phyloP scores from a whole-genome alignment of 2,888 invertebrate species.

The Drosophila pullipes region DNA sequence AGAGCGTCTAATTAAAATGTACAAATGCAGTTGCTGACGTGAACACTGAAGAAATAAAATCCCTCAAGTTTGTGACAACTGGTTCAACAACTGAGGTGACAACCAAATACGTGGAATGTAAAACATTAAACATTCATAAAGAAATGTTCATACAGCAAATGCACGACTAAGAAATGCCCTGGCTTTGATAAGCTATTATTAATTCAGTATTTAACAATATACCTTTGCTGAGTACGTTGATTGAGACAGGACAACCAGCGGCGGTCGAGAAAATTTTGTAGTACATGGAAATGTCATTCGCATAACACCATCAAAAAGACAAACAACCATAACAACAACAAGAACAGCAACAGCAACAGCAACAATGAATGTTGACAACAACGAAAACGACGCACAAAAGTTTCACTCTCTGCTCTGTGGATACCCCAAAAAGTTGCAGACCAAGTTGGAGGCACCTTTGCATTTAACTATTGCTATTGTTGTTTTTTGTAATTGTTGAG shows the following conservation, averaged over 20 bases:
- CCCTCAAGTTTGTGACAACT: slow-evolving; percentile 48
- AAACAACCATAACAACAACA: slow-evolving; percentile 31
- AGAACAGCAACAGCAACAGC: slow-evolving; percentile 15
- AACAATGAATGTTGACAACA: slow-evolving; percentile 52
- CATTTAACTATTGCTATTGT: slow-evolving; percentile 43
- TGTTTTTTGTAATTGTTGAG: slow-evolving; percentile 43
- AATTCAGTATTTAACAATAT: not conserved
- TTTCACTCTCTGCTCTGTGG: slow-evolving; percentile 53
- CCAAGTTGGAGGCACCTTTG: slow-evolving; percentile 78
- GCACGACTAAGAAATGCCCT: slow-evolving; percentile 21
- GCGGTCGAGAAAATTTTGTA: slow-evolving; percentile 77
- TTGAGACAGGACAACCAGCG: slow-evolving; percentile 62
- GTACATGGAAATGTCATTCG: slow-evolving; percentile 81
- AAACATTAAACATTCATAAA: slow-evolving; percentile 77
- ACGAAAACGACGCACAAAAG: slow-evolving; percentile 74
- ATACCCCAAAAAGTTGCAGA: slow-evolving; percentile 35
- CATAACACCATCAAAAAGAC: slow-evolving; percentile 64
- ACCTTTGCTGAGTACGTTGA: not conserved
- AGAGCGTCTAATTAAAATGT: slow-evolving; percentile 71
- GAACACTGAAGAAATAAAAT: slow-evolving; percentile 12
- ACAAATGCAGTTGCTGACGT: slow-evolving; percentile 29
- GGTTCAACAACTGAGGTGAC: slow-evolving; percentile 31
- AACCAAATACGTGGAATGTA: slow-evolving; percentile 73
- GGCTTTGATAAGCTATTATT: not conserved
- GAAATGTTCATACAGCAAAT: slow-evolving; percentile 70